Base-by-base conservation (phyloP, 1,140 invertebrate species). In the Drosophila malerkotliana region DNA sequence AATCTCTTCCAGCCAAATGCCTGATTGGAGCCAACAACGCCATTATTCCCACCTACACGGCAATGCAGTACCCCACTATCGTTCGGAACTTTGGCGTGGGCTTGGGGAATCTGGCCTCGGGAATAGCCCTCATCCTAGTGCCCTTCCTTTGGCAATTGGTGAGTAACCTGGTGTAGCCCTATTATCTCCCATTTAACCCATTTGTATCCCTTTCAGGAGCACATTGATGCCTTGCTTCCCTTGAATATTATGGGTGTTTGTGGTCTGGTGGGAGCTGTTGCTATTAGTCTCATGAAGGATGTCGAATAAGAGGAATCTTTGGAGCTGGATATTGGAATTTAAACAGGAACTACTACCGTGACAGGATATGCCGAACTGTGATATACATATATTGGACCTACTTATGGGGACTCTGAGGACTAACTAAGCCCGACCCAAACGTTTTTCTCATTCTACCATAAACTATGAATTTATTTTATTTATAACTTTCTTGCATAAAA, bases 111-210 rank as follows among this genome's bases (percentile, higher is more conserved):
- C 92, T 95, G 39, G 93, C 95, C 12, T 94, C 95, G 1, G 95
- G 95, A n/a, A 91, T 95, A 3, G 95, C 94, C 1, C 91, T 96
- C 1, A 95, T 96, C 72, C 92, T 94, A 39, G 94, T 95, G 12
- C 95, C 95, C 5, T 96, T 95, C 80, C 91, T 96, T 58, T 96
- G 95, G 95, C 93, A 94, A 81, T 91, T 95, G 93, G 95, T 95
- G 92, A 94, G 57, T 93, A 14, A 15, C 45, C n/a, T 57, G n/a
- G n/a, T n/a, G n/a, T n/a, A n/a, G n/a, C 37, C 34, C 4, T 2
- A 18, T 24, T 12, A 18, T 15, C n/a, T 15, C 14, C 4, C 5
- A 1, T 9, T 44, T 18, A 18, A 44, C 41, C 4, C 14, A 18
- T 2, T 26, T 69, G 12, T 12, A n/a, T 37, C 3, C 0, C 7